Evolutionary conservation across 2,797 vertebrate genomes (phyloP).

Genomic region (Sebastes elongatus): DNA sequence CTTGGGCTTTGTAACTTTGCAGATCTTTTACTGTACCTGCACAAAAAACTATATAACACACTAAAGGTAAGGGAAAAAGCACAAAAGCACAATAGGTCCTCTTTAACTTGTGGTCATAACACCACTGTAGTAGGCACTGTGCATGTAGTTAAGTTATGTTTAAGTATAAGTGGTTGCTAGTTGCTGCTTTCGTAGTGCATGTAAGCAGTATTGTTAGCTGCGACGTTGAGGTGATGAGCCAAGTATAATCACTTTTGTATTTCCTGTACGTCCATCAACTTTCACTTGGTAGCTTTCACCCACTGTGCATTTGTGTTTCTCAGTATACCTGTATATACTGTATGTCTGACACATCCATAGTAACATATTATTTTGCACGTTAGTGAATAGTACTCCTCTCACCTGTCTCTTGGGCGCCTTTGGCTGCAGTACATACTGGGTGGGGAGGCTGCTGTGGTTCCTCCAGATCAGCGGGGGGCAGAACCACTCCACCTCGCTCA

Average conservation of each 20-base stretch:
- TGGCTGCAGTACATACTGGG: conserved; percentile 66
- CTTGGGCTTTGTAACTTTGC: too few species aligned
- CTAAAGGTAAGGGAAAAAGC: too few species aligned
- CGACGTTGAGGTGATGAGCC: neutral
- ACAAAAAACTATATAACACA: too few species aligned
- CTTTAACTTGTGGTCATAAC: neutral
- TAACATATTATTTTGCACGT: neutral
- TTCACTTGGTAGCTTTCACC: neutral
- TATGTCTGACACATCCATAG: neutral
- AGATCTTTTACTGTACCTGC: too few species aligned
- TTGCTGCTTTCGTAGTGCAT: neutral
- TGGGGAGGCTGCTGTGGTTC: conserved; percentile 84
- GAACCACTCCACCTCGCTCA: conserved; percentile 98
- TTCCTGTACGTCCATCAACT: neutral
- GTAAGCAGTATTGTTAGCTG: neutral
- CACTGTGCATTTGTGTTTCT: neutral
- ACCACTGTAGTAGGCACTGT: neutral
- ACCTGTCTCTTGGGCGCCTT: conserved; percentile 85
- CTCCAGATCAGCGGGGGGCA: conserved; percentile 92
- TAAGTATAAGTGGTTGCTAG: neutral
- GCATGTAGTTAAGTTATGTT: neutral
- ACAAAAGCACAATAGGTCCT: too few species aligned
- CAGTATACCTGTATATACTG: neutral
- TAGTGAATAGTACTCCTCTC: conserved; percentile 26
- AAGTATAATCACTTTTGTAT: neutral